These are phyloP conservation scores for Ips typographus DNA, from an alignment of 1,140 invertebrate species.

Conservation along the genomic window DNA sequence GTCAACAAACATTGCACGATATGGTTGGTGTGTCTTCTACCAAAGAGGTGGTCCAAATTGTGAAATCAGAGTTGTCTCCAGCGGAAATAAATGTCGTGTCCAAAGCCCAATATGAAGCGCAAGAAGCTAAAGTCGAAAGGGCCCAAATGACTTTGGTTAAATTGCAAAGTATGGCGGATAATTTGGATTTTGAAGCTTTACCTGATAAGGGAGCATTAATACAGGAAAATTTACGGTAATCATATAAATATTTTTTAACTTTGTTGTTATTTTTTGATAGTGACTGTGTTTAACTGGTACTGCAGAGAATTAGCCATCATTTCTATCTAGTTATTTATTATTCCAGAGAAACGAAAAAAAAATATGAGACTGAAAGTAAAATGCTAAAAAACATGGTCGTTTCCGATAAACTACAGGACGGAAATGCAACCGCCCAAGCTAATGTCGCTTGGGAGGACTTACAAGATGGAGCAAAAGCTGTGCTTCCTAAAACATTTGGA, in stretches of 20 bases:
- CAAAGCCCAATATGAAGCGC: background rate
- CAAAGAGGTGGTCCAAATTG: background rate
- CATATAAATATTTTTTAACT: background rate
- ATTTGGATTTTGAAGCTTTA: constrained; percentile 55
- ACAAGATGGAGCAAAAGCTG: constrained; percentile 54
- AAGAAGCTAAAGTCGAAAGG: constrained; percentile 11
- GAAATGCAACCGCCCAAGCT: constrained; percentile 36
- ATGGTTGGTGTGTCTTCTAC: background rate
- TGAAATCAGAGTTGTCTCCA: background rate
- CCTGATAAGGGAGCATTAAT: constrained; percentile 44
- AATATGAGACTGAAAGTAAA: constrained; percentile 50
- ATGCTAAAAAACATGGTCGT: constrained; percentile 55
- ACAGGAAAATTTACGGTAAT: constrained; percentile 10
- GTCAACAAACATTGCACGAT: background rate
- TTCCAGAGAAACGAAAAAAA: constrained; percentile 49
- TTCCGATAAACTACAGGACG: constrained; percentile 48
- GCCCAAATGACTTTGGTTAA: constrained; percentile 19
- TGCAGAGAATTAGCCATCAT: background rate
- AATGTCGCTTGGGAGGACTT: constrained; percentile 55
- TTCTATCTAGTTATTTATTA: constrained; percentile 11
- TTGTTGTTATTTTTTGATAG: background rate
- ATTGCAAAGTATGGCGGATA: constrained; percentile 52
- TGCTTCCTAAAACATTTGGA: constrained; percentile 58
- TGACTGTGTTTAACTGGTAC: background rate
- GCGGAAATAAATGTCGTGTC: background rate